Evolutionary conservation across 1,140 invertebrate species (phyloP), one percentile per base, ranked within the genome.

Genomic region (Drosophila obscura): DNA sequence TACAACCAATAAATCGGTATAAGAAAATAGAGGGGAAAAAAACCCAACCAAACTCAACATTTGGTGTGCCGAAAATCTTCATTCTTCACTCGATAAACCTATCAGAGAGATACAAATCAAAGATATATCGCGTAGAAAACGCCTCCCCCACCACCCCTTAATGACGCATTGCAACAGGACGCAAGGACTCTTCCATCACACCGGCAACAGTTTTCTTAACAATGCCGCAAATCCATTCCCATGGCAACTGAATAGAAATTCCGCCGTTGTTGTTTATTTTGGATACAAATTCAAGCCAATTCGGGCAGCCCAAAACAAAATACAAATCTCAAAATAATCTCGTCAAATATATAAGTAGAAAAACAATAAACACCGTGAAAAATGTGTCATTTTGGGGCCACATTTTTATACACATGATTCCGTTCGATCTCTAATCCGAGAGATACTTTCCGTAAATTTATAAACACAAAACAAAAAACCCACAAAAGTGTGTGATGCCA

Each of bases 221-320:
- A 83, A 88, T 73, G 83, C 76, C 80, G 79, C 73, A 72, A 69
- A 67, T 62, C 5, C 53, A 80, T 88, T 73, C 35, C 79, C 76
- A 83, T 87, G 72, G 58, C 53, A 83, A 87, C 83, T 49, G n/a
- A 45, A 13, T 11, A 55, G 63, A 73, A 82, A 88, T 83, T 83
- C 83, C 83, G 60, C 73, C 80, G 83, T 87, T 79, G 71, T 87
- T 87, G 83, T 87, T 87, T 87, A 87, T 88, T 87, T 87, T 79
- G 75, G 73, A 88, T 76, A 87, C 83, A 81, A 88, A 52, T 73
- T 68, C 50, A 15, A 43, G 52, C 41, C 41, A 66, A 69, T 19
- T 19, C 62, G 28, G 31, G 31, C 8, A 69, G 64, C 45, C 19
- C 22, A 48, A 69, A 56, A 64, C 43, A 77, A 51, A 11, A 39